Conservation (phyloP, 2,113 vertebrate species). For the Scophthalmus maximus region DNA sequence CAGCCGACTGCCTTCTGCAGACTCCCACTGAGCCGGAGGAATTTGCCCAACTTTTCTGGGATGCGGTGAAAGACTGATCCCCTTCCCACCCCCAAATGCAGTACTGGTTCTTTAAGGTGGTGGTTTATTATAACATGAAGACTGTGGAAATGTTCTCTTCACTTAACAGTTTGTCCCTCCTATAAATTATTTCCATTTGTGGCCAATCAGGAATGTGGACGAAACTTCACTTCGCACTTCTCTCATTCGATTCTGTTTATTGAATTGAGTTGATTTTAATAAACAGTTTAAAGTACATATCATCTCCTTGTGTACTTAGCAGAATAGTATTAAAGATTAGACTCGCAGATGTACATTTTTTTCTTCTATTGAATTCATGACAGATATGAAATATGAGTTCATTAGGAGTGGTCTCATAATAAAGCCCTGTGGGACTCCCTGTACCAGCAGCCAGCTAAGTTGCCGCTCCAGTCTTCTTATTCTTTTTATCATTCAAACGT, state of each 20-base stretch:
- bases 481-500: constrained; percentile 72
- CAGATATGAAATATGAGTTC: constrained; percentile 76
- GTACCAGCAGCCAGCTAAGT: constrained; percentile 47
- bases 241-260: constrained; percentile 63
- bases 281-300: constrained; percentile 59
- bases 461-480: constrained; percentile 59
- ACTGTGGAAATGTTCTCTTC: constrained; percentile 32
- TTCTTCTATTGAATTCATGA: constrained; percentile 57
- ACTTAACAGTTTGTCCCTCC: constrained; percentile 42
- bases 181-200: constrained; percentile 57
- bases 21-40: constrained; percentile 74
- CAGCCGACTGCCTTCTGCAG: constrained; percentile 71
- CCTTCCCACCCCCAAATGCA: constrained; percentile 21
- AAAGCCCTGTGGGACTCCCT: constrained; percentile 69
- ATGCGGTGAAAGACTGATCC: constrained; percentile 62
- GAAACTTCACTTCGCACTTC: constrained; percentile 56
- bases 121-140: constrained; percentile 47
- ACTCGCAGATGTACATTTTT: constrained; percentile 49
- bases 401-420: constrained; percentile 72
- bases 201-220: constrained; percentile 19
- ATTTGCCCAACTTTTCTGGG: constrained; percentile 67
- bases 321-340: constrained; percentile 33
- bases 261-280: constrained; percentile 49
- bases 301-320: constrained; percentile 38
- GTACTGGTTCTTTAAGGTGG: constrained; percentile 23